Conservation (phyloP, 1,140 invertebrate species). For the Gonioctena quinquepunctata region DNA sequence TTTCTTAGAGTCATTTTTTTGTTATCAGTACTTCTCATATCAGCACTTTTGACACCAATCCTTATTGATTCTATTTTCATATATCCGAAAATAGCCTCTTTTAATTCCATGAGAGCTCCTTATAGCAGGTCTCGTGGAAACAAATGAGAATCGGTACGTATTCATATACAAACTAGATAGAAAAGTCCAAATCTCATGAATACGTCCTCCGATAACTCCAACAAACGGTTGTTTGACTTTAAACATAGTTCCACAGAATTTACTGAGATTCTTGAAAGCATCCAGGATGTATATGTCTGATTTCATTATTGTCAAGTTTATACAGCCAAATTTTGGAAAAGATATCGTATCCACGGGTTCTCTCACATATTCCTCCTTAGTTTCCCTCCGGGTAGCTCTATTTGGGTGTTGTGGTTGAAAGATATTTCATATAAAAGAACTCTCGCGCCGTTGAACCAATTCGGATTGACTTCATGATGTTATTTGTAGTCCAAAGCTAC, state of each 20-base stretch:
- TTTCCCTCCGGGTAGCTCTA: not conserved
- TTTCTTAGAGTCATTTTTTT: no score
- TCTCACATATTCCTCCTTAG: not conserved
- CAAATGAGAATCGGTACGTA: constrained; percentile 2
- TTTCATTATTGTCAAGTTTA: constrained; percentile 9
- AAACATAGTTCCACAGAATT: not conserved
- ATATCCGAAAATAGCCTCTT: not conserved
- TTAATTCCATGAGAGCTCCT: constrained; percentile 2
- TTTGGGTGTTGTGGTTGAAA: not conserved
- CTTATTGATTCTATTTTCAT: not conserved
- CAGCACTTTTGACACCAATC: no score
- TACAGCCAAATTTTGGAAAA: not conserved
- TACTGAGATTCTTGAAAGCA: not conserved
- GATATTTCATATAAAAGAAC: constrained; percentile 1
- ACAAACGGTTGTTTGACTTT: not conserved
- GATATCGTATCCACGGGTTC: not conserved
- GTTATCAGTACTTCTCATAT: no score
- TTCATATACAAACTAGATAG: constrained; percentile 1
- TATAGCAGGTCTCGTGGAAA: not conserved
- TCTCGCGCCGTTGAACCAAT: constrained; percentile 6
- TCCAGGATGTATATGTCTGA: not conserved
- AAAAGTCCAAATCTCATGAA: not conserved
- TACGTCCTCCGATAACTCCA: not conserved
- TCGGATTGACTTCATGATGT: not conserved
- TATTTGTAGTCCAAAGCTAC: constrained; percentile 12